Evolutionary conservation across 2,888 invertebrate genomes (phyloP), one percentile per base, ranked within the genome.

Genomic region (Coleophora deauratella): DNA sequence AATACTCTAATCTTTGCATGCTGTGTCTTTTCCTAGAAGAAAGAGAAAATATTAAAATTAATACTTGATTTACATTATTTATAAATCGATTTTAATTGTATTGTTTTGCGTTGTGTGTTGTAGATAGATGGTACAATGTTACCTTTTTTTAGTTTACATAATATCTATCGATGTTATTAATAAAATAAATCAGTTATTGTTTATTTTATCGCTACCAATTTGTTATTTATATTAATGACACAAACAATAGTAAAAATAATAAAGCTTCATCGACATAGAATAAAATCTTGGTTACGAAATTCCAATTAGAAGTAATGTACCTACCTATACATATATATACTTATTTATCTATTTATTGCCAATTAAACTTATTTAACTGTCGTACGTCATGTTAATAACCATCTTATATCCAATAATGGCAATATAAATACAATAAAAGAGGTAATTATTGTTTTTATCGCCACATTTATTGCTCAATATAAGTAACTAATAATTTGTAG

Each of bases 1-100:
- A 92, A 89, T 87, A 54, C 67, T 78, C 71, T 57, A 65, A 63
- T 69, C 67, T 62, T 64, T 69, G 80, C 75, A 77, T 76, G 76
- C 50, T 58, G 9, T 60, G 47, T 49, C 49, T 49, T 57, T 49
- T 46, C 37, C 45, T 49, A 53, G 47, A 50, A 59, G 62, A 47
- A 51, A 45, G 51, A 45, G 43, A 43, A 33, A 41, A 4, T 37
- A 38, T 39, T 50, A 43, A 34, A 30, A 42, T 21, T 33, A 14
- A 35, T n/a, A n/a, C n/a, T n/a, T 21, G 21, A 21, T 21, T 21
- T 21, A 6, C 21, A 21, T 4, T 21, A 21, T 4, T 4, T 21
- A 21, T 6, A 4, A 4, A 21, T 21, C 6, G 21, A 21, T 4
- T n/a, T n/a, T n/a, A n/a, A n/a, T n/a, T n/a, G n/a, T n/a, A 21